Percentiles rank a stretch among this genome's conserved stretches.
phyloP scores from a whole-genome alignment of 2,797 vertebrate genomes.

The Galago senegalensis region DNA sequence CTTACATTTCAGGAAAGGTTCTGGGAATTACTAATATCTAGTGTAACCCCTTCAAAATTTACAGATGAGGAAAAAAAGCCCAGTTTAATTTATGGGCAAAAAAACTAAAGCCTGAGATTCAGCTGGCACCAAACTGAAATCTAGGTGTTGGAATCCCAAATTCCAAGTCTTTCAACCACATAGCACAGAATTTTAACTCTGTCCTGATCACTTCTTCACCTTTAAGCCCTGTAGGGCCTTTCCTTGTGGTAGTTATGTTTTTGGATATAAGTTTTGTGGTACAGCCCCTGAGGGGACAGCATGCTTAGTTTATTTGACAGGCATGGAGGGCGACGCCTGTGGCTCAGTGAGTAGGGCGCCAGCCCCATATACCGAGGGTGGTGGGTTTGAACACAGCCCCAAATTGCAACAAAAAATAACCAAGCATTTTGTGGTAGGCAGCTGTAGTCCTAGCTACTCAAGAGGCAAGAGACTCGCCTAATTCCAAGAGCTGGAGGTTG shows the following conservation, averaged over 20 bases:
- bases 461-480: no score
- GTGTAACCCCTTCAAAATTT: neutral
- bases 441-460: no score
- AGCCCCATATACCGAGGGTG: no score
- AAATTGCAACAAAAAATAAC: no score
- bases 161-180: neutral
- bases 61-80: neutral
- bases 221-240: neutral
- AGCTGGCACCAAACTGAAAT: neutral
- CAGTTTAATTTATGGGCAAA: neutral
- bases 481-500: no score
- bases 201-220: neutral
- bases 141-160: neutral
- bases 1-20: neutral
- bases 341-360: no score
- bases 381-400: no score
- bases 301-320: neutral
- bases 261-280: neutral
- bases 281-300: neutral
- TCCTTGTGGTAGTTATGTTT: neutral
- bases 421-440: no score
- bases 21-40: neutral
- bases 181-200: neutral
- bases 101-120: neutral
- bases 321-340: no score